Percentiles rank a stretch among this genome's conserved stretches.
These are phyloP conservation scores for Pristionchus fissidentatus DNA, from an alignment of 2,888 invertebrate species.

Conservation along the genomic window DNA sequence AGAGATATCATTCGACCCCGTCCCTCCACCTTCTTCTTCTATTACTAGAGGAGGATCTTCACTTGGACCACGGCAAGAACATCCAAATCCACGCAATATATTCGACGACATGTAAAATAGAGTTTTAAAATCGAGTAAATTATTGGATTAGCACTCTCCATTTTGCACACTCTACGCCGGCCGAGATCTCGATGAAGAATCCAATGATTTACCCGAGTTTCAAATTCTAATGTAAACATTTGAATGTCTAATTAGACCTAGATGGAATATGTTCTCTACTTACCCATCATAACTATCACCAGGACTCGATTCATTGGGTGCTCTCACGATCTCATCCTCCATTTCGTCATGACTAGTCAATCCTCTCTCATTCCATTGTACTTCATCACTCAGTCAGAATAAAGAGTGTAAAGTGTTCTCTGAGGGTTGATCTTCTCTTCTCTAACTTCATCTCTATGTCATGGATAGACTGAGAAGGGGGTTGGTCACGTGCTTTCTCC, in stretches of 20 bases:
- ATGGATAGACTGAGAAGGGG: not conserved
- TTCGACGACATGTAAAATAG: constrained; percentile 63
- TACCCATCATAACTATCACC: not conserved
- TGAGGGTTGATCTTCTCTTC: not conserved
- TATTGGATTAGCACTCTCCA: too few species aligned
- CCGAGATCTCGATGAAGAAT: too few species aligned
- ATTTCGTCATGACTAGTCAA: constrained; percentile 32
- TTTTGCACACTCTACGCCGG: too few species aligned
- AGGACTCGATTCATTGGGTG: not conserved
- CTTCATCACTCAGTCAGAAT: not conserved
- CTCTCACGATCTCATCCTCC: constrained; percentile 25
- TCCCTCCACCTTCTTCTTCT: not conserved
- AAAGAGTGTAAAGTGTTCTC: constrained; percentile 36
- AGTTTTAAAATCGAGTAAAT: constrained; percentile 8
- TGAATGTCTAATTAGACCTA: not conserved
- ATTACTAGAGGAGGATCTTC: constrained; percentile 45
- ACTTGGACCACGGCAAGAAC: constrained; percentile 48
- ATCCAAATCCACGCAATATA: constrained; percentile 61
- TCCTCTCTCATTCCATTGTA: not conserved
- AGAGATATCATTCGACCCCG: constrained; percentile 16
- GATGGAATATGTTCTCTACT: not conserved
- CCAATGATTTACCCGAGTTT: not conserved
- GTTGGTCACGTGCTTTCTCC: constrained; percentile 14
- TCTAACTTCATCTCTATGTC: not conserved
- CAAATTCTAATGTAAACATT: too few species aligned